These are phyloP conservation scores for Phacellophora camtschatica DNA, from an alignment of 30 jellyfish, hydroid and myxozoan genomes.

Conservation along the genomic window DNA sequence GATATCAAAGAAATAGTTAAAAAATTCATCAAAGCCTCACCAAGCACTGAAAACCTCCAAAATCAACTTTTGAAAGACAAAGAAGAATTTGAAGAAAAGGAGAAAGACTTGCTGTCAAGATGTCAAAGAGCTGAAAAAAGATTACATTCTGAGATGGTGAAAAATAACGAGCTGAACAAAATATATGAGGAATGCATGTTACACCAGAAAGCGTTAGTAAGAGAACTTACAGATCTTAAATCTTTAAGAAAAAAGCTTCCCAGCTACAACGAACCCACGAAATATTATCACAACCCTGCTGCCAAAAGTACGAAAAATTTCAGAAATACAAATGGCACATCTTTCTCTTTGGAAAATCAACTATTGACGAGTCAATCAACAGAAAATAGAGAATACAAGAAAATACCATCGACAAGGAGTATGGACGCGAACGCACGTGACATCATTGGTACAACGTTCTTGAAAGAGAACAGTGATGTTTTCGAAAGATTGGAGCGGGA, in stretches of 20 bases:
- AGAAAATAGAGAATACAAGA: background rate
- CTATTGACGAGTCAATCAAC: background rate
- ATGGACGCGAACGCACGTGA: background rate
- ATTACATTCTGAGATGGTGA: slow-evolving; percentile 2
- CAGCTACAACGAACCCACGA: background rate
- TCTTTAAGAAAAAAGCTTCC: background rate
- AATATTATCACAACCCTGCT: background rate
- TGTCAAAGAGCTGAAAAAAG: slow-evolving; percentile 1
- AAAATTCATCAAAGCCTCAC: slow-evolving; percentile 6
- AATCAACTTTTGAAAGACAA: background rate
- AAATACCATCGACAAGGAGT: too few species aligned
- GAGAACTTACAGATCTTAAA: slow-evolving; percentile 25
- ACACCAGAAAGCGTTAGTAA: slow-evolving; percentile 23
- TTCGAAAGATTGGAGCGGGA: slow-evolving; percentile 37
- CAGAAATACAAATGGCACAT: background rate
- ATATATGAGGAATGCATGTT: slow-evolving; percentile 25
- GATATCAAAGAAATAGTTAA: slow-evolving; percentile 11
- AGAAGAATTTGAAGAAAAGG: slow-evolving; percentile 21
- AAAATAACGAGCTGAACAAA: slow-evolving; percentile 12
- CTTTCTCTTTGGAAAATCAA: background rate
- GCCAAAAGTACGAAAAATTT: background rate
- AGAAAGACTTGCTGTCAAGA: slow-evolving; percentile 9
- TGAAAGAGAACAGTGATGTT: background rate
- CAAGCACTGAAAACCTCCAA: background rate
- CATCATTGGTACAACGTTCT: background rate